Evolutionary conservation across 2,113 vertebrate genomes (phyloP), one percentile per base, ranked within the genome.

Genomic region (Ceuthmochares aereus): DNA sequence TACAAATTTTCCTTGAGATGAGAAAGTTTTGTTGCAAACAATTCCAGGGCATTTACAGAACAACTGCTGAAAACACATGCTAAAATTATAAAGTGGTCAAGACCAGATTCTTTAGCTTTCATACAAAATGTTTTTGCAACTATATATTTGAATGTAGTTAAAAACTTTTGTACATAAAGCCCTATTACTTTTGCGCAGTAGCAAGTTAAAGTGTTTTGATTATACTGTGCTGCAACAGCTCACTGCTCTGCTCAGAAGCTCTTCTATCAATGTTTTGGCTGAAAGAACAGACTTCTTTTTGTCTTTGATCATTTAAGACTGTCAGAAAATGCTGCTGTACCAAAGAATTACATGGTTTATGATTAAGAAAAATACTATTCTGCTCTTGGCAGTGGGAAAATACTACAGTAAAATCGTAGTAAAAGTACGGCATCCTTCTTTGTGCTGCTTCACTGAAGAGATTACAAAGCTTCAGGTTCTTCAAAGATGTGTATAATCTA

Each of bases 181-280:
- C 18, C 16, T 37, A 13, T 42, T 82, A 54, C 15, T 85, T 82
- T 12, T 40, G 40, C 40, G 12, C 73, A 55, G 17, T 29, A 88
- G 14, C 14, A 80, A 96, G 29, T 91, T 93, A 63, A 59, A 92
- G 88, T 85, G 11, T 85, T 96, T 94, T 90, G 10, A 58, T 87
- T 94, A 70, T 42, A 52, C 40, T 89, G 7, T 34, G 32, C 42
- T 91, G 84, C 59, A 89, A 52, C 40, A 74, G 66, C 17, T 36
- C 58, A 55, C 18, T 47, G 20, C 51, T 76, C 36, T 52, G 45
- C 30, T 95, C 45, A 68, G 52, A 69, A 79, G 4, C 0, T 90
- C 86, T 95, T 77, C 74, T 76, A 13, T 63, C 42, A 59, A 11
- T 47, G 5, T 54, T 2, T n/a, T 85, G 62, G 20, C 17, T 58